These are phyloP conservation scores for Enchytraeus crypticus DNA, from an alignment of 2,888 invertebrate genomes.

Conservation along the genomic window DNA sequence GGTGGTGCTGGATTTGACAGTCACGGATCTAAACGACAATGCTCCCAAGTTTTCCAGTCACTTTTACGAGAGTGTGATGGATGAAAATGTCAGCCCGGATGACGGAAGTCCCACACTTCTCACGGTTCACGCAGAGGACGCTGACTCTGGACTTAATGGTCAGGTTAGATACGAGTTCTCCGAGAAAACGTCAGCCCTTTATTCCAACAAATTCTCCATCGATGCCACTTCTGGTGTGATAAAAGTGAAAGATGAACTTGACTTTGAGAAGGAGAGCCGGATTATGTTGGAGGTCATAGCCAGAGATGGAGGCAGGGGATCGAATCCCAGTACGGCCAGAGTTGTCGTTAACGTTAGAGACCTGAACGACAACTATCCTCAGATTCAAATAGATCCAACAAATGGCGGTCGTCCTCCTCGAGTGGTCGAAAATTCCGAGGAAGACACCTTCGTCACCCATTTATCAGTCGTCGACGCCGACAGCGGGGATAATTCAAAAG, in stretches of 20 bases:
- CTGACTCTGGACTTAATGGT: conserved; percentile 61
- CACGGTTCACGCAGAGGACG: conserved; percentile 72
- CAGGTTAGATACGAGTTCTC: conserved; percentile 1
- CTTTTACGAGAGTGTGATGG: conserved; percentile 67
- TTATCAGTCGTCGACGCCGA: conserved; percentile 11
- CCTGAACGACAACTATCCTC: conserved; percentile 13
- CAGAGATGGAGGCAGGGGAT: background rate
- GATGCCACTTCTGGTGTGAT: background rate
- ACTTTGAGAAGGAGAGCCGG: background rate
- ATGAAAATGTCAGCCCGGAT: conserved; percentile 74
- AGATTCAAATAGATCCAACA: background rate
- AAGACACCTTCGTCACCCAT: conserved; percentile 10
- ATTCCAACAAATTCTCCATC: background rate
- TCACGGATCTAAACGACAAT: conserved; percentile 79
- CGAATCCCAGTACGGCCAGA: background rate
- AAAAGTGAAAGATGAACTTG: background rate
- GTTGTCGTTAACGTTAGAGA: conserved; percentile 2
- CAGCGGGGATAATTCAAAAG: background rate
- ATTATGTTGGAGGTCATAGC: conserved; percentile 7
- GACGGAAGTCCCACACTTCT: conserved; percentile 53
- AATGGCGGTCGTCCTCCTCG: background rate
- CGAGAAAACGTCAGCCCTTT: background rate
- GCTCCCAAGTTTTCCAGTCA: conserved; percentile 83
- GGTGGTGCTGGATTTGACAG: background rate
- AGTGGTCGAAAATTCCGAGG: background rate